A percentile compares a stretch with the other conserved stretches of the same genome.
phyloP scores from a whole-genome alignment of 2,888 invertebrate genomes.

The Drosophila colorata region DNA sequence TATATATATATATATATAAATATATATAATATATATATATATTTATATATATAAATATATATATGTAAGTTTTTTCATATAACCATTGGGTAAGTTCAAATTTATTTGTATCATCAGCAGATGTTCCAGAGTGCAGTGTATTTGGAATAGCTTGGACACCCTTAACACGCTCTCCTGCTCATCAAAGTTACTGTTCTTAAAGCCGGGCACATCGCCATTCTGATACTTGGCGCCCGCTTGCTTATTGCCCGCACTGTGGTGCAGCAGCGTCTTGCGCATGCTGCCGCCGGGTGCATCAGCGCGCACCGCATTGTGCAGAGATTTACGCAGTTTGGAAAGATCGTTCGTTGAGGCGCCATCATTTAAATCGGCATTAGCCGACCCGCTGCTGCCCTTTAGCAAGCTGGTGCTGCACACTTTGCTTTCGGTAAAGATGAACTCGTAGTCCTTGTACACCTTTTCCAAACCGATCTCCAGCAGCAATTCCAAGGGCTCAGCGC shows the following conservation, averaged over 20 bases:
- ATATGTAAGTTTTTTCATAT: background rate
- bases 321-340: constrained; percentile 82
- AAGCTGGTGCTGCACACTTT: constrained; percentile 83
- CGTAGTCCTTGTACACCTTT: constrained; percentile 84
- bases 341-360: constrained; percentile 35
- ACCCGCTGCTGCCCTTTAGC: constrained; percentile 45
- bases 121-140: constrained; percentile 84
- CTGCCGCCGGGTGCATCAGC: constrained; percentile 50
- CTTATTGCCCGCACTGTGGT: constrained; percentile 64
- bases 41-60: too few relatives aligned
- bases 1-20: background rate
- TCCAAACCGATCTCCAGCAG: constrained; percentile 85
- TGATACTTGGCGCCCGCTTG: constrained; percentile 46
- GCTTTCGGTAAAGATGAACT: constrained; percentile 84
- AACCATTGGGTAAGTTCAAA: constrained; percentile 83
- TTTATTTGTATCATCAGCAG: constrained; percentile 83
- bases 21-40: too few relatives aligned
- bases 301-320: constrained; percentile 80
- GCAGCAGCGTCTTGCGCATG: constrained; percentile 81
- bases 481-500: constrained; percentile 84
- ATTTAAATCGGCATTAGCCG: background rate
- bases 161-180: constrained; percentile 69
- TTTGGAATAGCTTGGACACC: constrained; percentile 82
- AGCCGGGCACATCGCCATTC: constrained; percentile 70
- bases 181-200: constrained; percentile 84